These are phyloP conservation scores for Florisuga fusca DNA, from an alignment of 2,797 vertebrate genomes.

Conservation along the genomic window DNA sequence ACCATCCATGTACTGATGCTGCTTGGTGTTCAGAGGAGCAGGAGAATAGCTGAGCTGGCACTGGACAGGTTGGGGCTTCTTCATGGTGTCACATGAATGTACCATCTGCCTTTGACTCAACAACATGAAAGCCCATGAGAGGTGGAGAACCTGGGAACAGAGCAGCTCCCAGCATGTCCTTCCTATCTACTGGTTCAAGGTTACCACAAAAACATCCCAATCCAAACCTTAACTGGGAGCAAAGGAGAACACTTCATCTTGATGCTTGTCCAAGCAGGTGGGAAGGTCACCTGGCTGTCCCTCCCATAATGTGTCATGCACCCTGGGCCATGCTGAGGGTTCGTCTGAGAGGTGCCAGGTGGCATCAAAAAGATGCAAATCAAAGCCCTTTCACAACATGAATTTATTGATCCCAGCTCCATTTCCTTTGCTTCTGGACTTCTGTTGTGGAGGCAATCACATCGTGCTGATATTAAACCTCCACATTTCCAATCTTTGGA, in stretches of 20 bases:
- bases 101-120: not conserved
- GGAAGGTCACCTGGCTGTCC: not conserved
- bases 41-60: not conserved
- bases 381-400: not conserved
- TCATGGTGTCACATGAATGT: fast-evolving
- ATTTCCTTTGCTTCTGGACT: not conserved
- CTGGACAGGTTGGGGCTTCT: not conserved
- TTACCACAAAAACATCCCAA: not conserved
- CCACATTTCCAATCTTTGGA: too few species aligned
- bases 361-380: not conserved
- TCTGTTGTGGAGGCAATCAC: not conserved
- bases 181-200: not conserved
- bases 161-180: not conserved
- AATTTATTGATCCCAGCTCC: not conserved
- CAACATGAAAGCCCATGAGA: not conserved
- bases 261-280: not conserved
- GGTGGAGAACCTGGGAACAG: not conserved
- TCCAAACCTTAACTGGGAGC: not conserved
- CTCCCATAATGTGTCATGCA: not conserved
- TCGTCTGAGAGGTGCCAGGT: not conserved
- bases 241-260: not conserved
- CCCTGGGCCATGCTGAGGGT: not conserved
- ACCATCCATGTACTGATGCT: fast-evolving
- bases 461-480: not conserved
- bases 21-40: fast-evolving